Percentiles rank a stretch among this genome's conserved stretches.
Conservation (phyloP, 2,888 invertebrate genomes). For the Yponomeuta sedellus region DNA sequence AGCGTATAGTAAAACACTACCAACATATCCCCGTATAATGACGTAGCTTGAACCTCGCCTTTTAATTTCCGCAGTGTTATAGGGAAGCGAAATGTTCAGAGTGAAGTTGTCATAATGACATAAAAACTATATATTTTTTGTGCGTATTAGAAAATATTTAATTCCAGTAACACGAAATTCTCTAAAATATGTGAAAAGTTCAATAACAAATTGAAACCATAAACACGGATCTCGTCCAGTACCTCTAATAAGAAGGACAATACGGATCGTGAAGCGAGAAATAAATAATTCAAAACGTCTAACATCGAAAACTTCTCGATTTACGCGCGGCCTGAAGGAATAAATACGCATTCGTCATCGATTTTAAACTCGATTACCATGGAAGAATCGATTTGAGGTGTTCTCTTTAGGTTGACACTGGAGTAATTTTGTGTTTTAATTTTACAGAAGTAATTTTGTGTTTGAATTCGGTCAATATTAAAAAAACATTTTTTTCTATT, state of each 20-base stretch:
- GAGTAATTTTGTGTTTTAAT: too few relatives aligned
- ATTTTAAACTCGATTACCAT: slow-evolving; percentile 4
- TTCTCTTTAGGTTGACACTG: background rate
- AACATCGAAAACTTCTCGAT: slow-evolving; percentile 10
- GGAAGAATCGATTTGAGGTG: background rate
- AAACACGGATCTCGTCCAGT: background rate
- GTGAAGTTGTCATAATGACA: too few relatives aligned
- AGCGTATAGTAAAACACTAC: too few relatives aligned
- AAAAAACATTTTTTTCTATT: too few relatives aligned
- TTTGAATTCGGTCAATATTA: too few relatives aligned
- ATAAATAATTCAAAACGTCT: background rate
- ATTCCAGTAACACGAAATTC: too few relatives aligned
- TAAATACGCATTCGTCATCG: slow-evolving; percentile 14
- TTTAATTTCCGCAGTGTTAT: too few relatives aligned
- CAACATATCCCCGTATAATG: too few relatives aligned
- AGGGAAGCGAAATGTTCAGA: too few relatives aligned
- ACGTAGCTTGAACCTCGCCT: too few relatives aligned
- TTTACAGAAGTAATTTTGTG: background rate
- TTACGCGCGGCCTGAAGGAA: background rate
- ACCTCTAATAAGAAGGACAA: background rate
- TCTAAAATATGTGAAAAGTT: background rate
- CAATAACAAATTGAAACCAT: background rate
- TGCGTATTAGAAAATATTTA: too few relatives aligned
- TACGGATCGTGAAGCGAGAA: background rate
- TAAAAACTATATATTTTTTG: too few relatives aligned